Conservation (phyloP, 2,113 vertebrate genomes). For the Melospiza georgiana region DNA sequence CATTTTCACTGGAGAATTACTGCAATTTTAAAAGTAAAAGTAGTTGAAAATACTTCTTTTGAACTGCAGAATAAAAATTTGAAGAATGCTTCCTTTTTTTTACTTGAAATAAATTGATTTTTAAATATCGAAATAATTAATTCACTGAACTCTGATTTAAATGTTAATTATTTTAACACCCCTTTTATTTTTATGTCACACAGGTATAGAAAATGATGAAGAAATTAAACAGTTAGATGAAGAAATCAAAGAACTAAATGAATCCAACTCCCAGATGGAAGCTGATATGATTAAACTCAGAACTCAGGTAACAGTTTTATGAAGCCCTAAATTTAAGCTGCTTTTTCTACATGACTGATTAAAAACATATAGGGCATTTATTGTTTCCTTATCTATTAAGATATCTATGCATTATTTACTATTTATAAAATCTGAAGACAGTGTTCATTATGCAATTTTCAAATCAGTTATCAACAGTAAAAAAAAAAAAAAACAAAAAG, state of each 20-base stretch:
- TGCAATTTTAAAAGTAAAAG: not conserved
- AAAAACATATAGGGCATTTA: not conserved
- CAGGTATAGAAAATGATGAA: constrained; percentile 95
- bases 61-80: not conserved
- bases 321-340: constrained; percentile 54
- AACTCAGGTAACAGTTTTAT: constrained; percentile 91
- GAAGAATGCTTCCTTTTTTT: not conserved
- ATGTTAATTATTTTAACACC: constrained; percentile 12
- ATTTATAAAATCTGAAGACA: not conserved
- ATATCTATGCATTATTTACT: not conserved
- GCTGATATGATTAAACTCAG: constrained; percentile 99
- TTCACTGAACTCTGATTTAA: not conserved
- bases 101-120: constrained; percentile 13
- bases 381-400: not conserved
- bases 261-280: constrained; percentile 98
- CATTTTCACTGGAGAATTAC: not conserved
- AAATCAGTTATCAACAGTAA: not conserved
- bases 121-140: constrained; percentile 12
- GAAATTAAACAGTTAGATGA: constrained; percentile 98
- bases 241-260: constrained; percentile 98
- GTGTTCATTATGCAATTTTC: not conserved
- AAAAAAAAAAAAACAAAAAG: not conserved
- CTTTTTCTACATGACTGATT: not conserved
- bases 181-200: constrained; percentile 11
- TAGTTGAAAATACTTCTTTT: not conserved